Percentiles rank a stretch among this genome's conserved stretches.
These are phyloP conservation scores for Crypturellus undulatus DNA, from an alignment of 2,113 vertebrate genomes.

Conservation along the genomic window DNA sequence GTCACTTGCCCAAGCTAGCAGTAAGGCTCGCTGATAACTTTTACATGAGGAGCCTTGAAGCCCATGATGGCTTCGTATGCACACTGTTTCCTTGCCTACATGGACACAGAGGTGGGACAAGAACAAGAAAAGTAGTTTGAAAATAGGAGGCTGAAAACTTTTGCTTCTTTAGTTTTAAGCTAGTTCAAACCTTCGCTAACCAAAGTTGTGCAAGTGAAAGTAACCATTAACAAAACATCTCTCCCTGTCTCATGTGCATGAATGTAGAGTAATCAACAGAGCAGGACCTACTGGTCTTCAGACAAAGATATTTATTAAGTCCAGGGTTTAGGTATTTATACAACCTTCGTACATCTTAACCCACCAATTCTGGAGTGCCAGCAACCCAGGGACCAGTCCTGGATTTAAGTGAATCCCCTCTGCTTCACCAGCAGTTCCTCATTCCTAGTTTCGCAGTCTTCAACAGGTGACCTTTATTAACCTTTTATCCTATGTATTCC, in stretches of 20 bases:
- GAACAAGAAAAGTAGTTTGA: neutral
- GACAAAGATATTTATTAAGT: no score
- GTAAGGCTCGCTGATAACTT: neutral
- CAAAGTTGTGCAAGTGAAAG: neutral
- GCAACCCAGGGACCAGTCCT: no score
- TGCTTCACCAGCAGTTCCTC: no score
- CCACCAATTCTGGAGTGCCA: no score
- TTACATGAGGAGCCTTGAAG: neutral
- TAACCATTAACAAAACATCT: neutral
- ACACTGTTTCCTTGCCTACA: neutral
- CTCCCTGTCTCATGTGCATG: neutral
- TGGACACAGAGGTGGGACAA: neutral
- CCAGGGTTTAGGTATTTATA: no score
- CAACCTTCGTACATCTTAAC: no score
- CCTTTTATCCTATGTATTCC: no score
- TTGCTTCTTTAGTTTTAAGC: neutral
- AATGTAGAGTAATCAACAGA: neutral
- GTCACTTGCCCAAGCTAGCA: neutral
- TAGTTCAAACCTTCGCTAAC: neutral
- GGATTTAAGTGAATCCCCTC: no score
- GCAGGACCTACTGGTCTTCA: no score
- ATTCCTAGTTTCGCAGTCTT: no score
- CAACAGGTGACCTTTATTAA: no score
- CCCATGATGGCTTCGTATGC: neutral
- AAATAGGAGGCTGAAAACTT: neutral